Conservation (phyloP, 2,113 vertebrate genomes). For the Ovibos moschatus region DNA sequence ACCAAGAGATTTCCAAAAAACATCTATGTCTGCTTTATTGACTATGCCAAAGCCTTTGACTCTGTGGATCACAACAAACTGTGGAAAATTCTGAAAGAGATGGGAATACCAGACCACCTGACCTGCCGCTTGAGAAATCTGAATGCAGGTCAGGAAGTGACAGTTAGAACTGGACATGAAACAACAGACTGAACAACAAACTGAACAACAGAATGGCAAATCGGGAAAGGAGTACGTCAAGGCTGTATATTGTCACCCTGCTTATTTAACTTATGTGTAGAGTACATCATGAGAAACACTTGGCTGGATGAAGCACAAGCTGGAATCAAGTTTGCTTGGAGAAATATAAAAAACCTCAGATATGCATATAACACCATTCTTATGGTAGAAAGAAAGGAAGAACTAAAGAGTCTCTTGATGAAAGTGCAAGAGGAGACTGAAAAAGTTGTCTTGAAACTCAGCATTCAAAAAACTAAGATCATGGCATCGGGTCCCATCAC, state of each 20-base stretch:
- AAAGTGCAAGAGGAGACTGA: not conserved
- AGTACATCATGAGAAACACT: not conserved
- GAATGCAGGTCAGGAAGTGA: not conserved
- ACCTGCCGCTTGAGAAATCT: not conserved
- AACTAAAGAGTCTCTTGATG: not conserved
- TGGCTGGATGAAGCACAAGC: not conserved
- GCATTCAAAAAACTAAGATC: not conserved
- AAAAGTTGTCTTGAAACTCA: not conserved
- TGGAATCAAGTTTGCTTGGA: not conserved
- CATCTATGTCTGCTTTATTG: not conserved
- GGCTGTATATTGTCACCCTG: not conserved
- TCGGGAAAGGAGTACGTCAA: accelerated
- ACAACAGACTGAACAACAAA: not conserved
- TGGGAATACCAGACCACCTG: not conserved
- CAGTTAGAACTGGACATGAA: not conserved
- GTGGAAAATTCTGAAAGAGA: not conserved
- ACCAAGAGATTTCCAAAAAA: not conserved
- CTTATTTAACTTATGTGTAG: not conserved
- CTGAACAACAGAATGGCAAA: not conserved
- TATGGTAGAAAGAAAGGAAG: not conserved
- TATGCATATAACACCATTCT: not conserved
- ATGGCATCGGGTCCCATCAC: accelerated
- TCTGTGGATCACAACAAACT: not conserved
- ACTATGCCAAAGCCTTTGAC: not conserved
- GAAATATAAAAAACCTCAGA: not conserved